phyloP scores from a whole-genome alignment of 2,888 invertebrate genomes.

The Melipona bicolor region DNA sequence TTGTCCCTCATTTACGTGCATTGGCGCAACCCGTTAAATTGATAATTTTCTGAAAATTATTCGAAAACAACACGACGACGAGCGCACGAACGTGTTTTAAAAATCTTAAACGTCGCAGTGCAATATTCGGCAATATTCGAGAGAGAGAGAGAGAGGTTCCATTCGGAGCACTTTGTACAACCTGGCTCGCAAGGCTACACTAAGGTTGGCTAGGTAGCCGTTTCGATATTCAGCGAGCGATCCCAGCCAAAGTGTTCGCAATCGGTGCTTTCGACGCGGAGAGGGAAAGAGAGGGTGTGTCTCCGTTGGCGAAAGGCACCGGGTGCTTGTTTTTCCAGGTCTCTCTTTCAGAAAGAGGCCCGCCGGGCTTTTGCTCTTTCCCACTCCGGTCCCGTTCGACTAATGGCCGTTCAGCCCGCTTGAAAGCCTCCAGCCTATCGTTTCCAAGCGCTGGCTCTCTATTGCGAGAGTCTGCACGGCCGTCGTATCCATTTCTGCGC shows the following conservation, averaged over 20 bases:
- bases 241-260: constrained; percentile 40
- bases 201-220: not conserved
- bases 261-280: constrained; percentile 41
- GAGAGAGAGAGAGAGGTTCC: too few species aligned
- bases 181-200: not conserved
- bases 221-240: constrained; percentile 41
- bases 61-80: too few species aligned
- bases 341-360: constrained; percentile 55
- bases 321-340: constrained; percentile 56
- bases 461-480: constrained; percentile 42
- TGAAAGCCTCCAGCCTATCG: constrained; percentile 66
- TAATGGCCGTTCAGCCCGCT: constrained; percentile 75
- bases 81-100: too few species aligned
- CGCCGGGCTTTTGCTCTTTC: constrained; percentile 54
- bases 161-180: not conserved
- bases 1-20: too few species aligned
- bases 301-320: constrained; percentile 16
- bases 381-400: constrained; percentile 56
- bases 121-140: not conserved
- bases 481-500: constrained; percentile 45
- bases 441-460: constrained; percentile 25
- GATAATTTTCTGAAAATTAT: too few species aligned
- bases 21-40: too few species aligned
- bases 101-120: not conserved
- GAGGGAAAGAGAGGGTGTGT: constrained; percentile 12